Base-by-base conservation (phyloP, 2,113 vertebrate species). In the Numida meleagris region DNA sequence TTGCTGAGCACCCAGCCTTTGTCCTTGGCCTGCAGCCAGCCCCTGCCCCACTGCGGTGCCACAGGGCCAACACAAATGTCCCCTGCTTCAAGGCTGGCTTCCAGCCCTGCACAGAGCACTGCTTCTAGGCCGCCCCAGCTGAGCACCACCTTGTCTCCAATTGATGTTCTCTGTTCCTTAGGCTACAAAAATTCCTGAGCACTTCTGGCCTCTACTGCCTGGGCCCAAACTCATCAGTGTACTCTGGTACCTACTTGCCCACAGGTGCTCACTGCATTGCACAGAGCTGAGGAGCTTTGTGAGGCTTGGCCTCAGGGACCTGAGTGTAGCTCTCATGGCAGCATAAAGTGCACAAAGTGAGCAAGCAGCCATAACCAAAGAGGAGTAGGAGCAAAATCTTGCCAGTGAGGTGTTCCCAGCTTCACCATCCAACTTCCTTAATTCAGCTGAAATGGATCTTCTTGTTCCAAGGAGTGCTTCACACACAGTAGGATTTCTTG, bases 71-170 rank as follows among this genome's bases (percentile, higher is more conserved):
- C 15, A 1, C 12, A 21, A 71, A 15, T 9, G 61, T 63, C 42
- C 36, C 27, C 59, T 42, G 45, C n/a, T 6, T 16, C 68, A 50
- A 16, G 15, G 27, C 3, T 11, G 17, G 59, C 59, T 31, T 51
- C 38, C 55, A 8, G 20, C 9, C 25, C 1, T 1, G 20, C 23
- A 62, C 8, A 67, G 16, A 10, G 36, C 19, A 1, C 46, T 42
- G 46, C 51, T 63, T 19, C 43, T 8, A 0, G 0, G 45, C 0
- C 0, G 12, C 42, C 31, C 19, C 43, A 42, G 43, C 9, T 67
- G 45, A 4, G 40, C 2, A 3, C 7, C 25, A 6, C n/a, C 23
- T 63, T 24, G 33, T 36, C 66, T 82, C 34, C 40, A 19, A 23
- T 8, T 1, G 1, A 73, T 18, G 61, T 34, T 59, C 19, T 57